Evolutionary conservation across 2,113 vertebrate species (phyloP).

Genomic region (Centropus bengalensis): DNA sequence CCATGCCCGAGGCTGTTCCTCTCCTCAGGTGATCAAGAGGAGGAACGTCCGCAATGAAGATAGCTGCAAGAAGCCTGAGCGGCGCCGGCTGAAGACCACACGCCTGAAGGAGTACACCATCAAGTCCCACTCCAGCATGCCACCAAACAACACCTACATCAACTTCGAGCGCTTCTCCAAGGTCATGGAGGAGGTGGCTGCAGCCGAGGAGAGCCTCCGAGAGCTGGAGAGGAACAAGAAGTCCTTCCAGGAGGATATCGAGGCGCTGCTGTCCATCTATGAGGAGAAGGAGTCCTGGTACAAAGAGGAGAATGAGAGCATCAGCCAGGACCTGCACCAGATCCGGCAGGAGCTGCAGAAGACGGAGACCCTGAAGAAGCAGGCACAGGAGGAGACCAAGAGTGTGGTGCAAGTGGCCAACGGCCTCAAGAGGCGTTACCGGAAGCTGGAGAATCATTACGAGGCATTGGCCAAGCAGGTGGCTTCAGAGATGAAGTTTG

Average conservation of each 20-base stretch:
- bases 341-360: conserved; percentile 90
- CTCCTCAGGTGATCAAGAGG: conserved; percentile 89
- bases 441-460: conserved; percentile 92
- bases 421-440: conserved; percentile 87
- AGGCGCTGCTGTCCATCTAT: conserved; percentile 90
- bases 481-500: conserved; percentile 91
- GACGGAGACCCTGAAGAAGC: conserved; percentile 85
- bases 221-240: conserved; percentile 89
- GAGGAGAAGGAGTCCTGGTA: conserved; percentile 97
- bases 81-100: conserved; percentile 92
- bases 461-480: conserved; percentile 90
- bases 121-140: conserved; percentile 99
- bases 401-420: conserved; percentile 83
- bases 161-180: conserved; percentile 98
- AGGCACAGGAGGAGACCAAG: conserved; percentile 89
- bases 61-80: conserved; percentile 85
- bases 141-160: conserved; percentile 96
- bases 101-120: conserved; percentile 99
- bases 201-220: conserved; percentile 87
- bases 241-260: conserved; percentile 90
- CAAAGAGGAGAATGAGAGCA: conserved; percentile 91
- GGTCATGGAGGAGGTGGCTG: conserved; percentile 92
- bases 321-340: conserved; percentile 86
- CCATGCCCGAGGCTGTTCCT: fast-evolving
- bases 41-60: conserved; percentile 92